Evolutionary conservation across 2,797 vertebrate species (phyloP).

Genomic region (Ambastaia sidthimunki): DNA sequence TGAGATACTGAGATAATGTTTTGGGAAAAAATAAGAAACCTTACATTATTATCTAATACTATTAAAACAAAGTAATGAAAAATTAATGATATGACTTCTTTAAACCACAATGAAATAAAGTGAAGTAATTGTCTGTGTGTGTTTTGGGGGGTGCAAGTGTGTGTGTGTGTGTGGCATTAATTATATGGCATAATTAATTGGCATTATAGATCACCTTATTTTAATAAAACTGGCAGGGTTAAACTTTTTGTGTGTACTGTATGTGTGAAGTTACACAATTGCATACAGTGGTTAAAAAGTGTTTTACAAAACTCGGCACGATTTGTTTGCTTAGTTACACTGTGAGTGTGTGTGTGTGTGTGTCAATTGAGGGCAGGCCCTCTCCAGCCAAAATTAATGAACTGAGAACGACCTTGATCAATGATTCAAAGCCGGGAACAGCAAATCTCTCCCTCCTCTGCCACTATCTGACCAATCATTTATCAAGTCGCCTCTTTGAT

Average conservation of each 20-base stretch:
- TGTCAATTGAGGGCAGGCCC: conserved; percentile 66
- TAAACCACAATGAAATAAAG: too few species aligned
- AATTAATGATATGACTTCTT: neutral
- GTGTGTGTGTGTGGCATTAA: neutral
- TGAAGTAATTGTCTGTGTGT: too few species aligned
- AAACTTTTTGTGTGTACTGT: neutral
- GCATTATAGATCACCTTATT: neutral
- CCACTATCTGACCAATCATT: conserved; percentile 81
- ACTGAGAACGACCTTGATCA: conserved; percentile 86
- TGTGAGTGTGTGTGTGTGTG: conserved; percentile 37
- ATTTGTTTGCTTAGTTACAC: conserved; percentile 48
- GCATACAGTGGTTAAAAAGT: neutral
- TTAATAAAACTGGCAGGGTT: neutral
- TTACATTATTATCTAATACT: neutral
- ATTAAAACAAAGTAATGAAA: neutral
- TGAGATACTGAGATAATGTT: too few species aligned
- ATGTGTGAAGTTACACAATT: neutral
- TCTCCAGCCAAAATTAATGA: conserved; percentile 81
- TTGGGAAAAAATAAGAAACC: neutral
- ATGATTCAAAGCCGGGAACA: conserved; percentile 78
- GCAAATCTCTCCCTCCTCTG: conserved; percentile 74
- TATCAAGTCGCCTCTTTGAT: conserved; percentile 88
- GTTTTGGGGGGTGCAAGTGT: too few species aligned
- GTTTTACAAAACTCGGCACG: conserved; percentile 21
- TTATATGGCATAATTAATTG: neutral